A percentile compares a stretch with the other conserved stretches of the same genome.
phyloP scores from a whole-genome alignment of 2,113 vertebrate genomes.

The Rallus limicola region DNA sequence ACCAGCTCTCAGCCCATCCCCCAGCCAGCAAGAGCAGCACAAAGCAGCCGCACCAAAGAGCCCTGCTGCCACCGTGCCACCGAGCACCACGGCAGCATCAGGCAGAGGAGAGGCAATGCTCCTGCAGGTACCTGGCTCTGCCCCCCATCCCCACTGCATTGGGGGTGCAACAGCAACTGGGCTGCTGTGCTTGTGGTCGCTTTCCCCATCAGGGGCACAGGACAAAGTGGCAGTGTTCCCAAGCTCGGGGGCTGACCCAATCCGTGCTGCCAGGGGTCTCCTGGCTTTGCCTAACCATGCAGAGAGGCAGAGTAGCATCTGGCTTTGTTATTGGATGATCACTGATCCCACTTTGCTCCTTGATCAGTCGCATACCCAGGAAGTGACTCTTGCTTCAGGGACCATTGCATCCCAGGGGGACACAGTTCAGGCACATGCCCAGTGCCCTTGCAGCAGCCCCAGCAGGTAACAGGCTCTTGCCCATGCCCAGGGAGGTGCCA shows the following conservation, averaged over 20 bases:
- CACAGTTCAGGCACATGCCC: background rate
- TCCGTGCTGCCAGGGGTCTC: background rate
- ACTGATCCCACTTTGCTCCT: background rate
- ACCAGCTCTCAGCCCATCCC: background rate
- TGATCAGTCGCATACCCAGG: rapidly evolving
- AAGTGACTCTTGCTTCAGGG: rapidly evolving
- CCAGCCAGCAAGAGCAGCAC: background rate
- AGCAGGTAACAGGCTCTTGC: background rate
- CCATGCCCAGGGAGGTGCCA: background rate
- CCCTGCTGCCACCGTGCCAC: background rate
- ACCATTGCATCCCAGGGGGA: background rate
- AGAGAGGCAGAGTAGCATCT: background rate
- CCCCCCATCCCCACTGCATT: no score
- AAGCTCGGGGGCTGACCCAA: background rate
- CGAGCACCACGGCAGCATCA: background rate
- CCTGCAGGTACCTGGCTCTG: background rate
- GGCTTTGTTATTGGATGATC: background rate
- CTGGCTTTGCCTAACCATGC: background rate
- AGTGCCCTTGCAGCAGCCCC: background rate
- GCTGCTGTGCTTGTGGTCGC: no score
- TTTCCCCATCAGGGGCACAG: no score
- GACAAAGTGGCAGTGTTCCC: background rate
- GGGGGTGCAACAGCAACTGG: no score
- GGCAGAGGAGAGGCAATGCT: background rate
- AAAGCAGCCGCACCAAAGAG: background rate